Percentiles rank a stretch among this genome's conserved stretches.
Conservation (phyloP, 2,888 invertebrate genomes). For the Megastigmus dorsalis region DNA sequence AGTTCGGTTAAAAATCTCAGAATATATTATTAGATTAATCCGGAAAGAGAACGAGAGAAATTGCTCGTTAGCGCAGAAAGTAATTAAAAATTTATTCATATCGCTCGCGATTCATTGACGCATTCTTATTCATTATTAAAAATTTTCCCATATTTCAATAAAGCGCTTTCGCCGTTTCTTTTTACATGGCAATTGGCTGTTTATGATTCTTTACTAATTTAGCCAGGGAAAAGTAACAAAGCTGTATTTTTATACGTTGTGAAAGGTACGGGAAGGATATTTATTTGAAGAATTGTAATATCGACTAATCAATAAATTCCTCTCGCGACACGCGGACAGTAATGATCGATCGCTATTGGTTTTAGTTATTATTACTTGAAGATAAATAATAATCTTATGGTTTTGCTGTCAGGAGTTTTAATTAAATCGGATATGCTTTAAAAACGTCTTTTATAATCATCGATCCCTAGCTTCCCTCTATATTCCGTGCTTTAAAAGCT, state of each 20-base stretch:
- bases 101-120: not conserved
- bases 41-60: too few species aligned
- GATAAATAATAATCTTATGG: slow-evolving; percentile 25
- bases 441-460: not conserved
- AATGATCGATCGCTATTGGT: not conserved
- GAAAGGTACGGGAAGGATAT: slow-evolving; percentile 3
- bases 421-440: slow-evolving; percentile 20
- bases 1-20: too few species aligned
- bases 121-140: not conserved
- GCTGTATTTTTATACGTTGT: not conserved
- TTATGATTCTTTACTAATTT: not conserved
- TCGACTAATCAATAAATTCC: slow-evolving; percentile 49
- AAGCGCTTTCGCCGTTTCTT: not conserved
- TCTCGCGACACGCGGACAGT: slow-evolving; percentile 2
- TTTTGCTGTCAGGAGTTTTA: slow-evolving; percentile 11
- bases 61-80: too few species aligned
- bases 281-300: slow-evolving; percentile 47
- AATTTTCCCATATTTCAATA: not conserved
- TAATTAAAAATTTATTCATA: too few species aligned
- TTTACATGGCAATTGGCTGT: not conserved
- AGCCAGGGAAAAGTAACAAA: not conserved
- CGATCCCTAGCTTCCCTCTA: not conserved
- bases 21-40: too few species aligned
- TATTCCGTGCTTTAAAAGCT: not conserved
- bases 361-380: slow-evolving; percentile 9